A percentile compares a stretch with the other conserved stretches of the same genome.
Evolutionary conservation across 2,113 vertebrate species (phyloP).

Genomic region (Noctilio leporinus): DNA sequence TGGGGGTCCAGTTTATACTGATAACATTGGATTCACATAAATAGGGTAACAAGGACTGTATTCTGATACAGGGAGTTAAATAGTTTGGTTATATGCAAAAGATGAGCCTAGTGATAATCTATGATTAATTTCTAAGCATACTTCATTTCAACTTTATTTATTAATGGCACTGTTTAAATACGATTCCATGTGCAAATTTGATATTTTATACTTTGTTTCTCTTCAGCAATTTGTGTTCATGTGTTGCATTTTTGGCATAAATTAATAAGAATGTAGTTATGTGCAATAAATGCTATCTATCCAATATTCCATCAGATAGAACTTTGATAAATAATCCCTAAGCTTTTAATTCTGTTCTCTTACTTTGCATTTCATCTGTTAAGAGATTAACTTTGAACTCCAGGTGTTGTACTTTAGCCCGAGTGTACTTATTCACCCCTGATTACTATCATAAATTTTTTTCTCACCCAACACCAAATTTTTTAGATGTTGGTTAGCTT

Average conservation of each 20-base stretch:
- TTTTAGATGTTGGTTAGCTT: slow-evolving; percentile 26
- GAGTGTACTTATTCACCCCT: not conserved
- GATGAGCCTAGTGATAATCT: not conserved
- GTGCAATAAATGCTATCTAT: not conserved
- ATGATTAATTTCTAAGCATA: not conserved
- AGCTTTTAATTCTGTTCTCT: slow-evolving; percentile 1
- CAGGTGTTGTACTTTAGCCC: not conserved
- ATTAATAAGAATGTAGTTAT: not conserved
- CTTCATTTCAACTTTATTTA: slow-evolving; percentile 12
- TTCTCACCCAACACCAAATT: not conserved
- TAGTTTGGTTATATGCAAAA: not conserved
- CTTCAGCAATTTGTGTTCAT: slow-evolving; percentile 4
- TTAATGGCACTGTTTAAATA: not conserved
- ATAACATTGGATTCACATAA: not conserved
- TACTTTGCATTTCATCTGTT: not conserved
- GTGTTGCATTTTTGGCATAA: not conserved
- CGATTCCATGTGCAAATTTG: not conserved
- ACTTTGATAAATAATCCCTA: not conserved
- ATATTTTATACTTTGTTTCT: not conserved
- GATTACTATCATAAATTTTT: not conserved
- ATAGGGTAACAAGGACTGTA: not conserved
- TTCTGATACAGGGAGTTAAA: not conserved
- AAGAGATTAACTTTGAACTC: not conserved
- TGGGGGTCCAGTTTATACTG: not conserved
- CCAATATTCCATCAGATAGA: not conserved